These are phyloP conservation scores for Crocidura indochinensis DNA, from an alignment of 2,797 vertebrate species.

Conservation along the genomic window DNA sequence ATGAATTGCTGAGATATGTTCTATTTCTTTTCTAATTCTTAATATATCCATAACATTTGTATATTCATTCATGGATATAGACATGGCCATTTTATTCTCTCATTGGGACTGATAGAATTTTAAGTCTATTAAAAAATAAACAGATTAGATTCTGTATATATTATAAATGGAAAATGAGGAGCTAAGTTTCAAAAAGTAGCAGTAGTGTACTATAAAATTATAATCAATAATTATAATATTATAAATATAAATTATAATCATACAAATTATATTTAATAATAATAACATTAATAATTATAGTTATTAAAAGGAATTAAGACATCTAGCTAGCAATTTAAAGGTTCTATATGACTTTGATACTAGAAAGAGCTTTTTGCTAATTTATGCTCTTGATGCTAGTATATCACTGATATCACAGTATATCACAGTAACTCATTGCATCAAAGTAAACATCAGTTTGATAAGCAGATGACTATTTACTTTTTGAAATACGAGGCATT, in stretches of 20 bases:
- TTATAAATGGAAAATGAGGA: background rate
- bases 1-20: constrained; percentile 50
- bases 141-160: background rate
- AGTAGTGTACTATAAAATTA: background rate
- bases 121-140: background rate
- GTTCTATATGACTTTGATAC: no score
- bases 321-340: background rate
- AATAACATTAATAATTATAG: no score
- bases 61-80: background rate
- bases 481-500: no score
- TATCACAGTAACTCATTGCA: no score
- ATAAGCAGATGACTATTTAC: no score
- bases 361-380: no score
- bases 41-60: background rate
- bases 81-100: background rate
- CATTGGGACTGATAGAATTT: background rate
- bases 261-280: no score
- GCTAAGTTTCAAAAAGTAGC: background rate
- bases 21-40: constrained; percentile 35
- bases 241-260: no score
- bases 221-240: no score
- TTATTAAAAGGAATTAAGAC: background rate
- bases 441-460: no score
- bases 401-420: no score
- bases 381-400: no score